phyloP scores from a whole-genome alignment of 1,140 invertebrate genomes.

The Leguminivora glycinivorella region DNA sequence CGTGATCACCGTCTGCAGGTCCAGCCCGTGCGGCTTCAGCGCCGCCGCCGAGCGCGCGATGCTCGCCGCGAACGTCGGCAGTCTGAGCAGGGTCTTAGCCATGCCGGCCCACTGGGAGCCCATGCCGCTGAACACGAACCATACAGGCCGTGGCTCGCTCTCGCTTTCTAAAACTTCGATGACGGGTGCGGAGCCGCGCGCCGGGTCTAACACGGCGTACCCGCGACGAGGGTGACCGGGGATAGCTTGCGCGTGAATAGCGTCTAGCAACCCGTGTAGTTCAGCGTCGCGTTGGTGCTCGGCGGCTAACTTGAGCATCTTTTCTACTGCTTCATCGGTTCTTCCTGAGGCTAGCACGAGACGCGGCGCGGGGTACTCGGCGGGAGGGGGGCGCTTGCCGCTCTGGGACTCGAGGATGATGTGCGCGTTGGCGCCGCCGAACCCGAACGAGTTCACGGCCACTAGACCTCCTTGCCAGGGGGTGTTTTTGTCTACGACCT shows the following conservation, averaged over 20 bases:
- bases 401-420: constrained; percentile 86
- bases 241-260: constrained; percentile 85
- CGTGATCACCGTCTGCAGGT: constrained; percentile 90
- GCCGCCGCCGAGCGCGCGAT: constrained; percentile 88
- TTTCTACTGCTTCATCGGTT: constrained; percentile 88
- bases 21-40: constrained; percentile 87
- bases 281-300: constrained; percentile 84
- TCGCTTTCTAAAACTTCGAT: constrained; percentile 61
- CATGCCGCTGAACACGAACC: constrained; percentile 98
- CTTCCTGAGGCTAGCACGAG: constrained; percentile 90
- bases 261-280: constrained; percentile 87
- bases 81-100: constrained; percentile 89
- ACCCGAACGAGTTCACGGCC: constrained; percentile 97
- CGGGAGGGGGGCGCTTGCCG: constrained; percentile 75
- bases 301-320: constrained; percentile 83
- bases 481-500: constrained; percentile 89
- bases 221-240: constrained; percentile 87
- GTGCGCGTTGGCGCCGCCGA: constrained; percentile 98
- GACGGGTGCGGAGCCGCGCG: constrained; percentile 42
- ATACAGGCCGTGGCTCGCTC: constrained; percentile 87
- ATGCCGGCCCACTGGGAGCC: constrained; percentile 98
- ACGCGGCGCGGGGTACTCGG: constrained; percentile 79
- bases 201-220: constrained; percentile 84
- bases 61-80: constrained; percentile 89
- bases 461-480: constrained; percentile 92